Evolutionary conservation across 2,797 vertebrate genomes (phyloP).

Genomic region (Brachymystax lenok): DNA sequence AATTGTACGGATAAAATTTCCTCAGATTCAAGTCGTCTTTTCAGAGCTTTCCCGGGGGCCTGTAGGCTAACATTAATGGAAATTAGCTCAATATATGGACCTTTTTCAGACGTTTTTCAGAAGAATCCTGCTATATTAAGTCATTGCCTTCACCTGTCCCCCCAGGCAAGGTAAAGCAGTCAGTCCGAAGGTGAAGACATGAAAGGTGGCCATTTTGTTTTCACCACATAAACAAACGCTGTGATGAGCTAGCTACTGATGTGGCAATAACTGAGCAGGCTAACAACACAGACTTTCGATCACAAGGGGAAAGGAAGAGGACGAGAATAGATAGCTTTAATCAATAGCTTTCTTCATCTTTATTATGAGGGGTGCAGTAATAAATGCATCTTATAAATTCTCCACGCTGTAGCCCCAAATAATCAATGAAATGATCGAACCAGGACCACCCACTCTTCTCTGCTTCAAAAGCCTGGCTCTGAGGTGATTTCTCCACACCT

Average conservation of each 20-base stretch:
- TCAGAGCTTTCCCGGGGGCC: not conserved
- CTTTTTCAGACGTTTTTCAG: not conserved
- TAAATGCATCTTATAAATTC: not conserved
- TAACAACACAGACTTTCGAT: not conserved
- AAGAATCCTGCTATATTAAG: not conserved
- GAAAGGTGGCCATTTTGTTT: conserved; percentile 20
- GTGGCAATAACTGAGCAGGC: conserved; percentile 52
- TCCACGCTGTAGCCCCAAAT: not conserved
- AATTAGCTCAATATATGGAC: not conserved
- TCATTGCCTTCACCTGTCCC: conserved; percentile 14
- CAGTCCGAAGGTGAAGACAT: conserved; percentile 40
- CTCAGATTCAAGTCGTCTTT: not conserved
- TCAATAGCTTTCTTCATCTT: not conserved
- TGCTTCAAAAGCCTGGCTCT: not conserved
- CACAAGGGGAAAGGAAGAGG: not conserved
- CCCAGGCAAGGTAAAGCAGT: conserved; percentile 57
- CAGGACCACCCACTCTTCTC: not conserved
- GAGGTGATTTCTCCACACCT: not conserved
- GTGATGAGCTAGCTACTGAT: conserved; percentile 48
- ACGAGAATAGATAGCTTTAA: not conserved
- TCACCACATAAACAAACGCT: conserved; percentile 36
- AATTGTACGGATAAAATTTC: not conserved
- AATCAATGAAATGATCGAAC: not conserved
- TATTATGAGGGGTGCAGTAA: not conserved
- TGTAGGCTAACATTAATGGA: not conserved